Evolutionary conservation across 2,113 vertebrate species (phyloP), one percentile per base, ranked within the genome.

Genomic region (Cyprinus carpio): DNA sequence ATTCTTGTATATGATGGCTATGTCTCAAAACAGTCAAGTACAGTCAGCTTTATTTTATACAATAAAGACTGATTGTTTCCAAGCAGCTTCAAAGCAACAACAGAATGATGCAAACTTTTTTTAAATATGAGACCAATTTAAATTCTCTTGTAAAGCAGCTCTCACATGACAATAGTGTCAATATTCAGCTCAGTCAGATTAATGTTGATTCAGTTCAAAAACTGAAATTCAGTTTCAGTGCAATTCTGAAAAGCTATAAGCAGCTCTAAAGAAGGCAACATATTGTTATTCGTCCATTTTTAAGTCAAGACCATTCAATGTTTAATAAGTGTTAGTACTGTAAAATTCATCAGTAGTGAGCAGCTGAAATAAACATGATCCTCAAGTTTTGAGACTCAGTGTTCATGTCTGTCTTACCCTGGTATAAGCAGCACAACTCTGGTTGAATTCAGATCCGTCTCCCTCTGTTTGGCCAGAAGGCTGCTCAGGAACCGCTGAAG

Each of bases 371-470:
- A 71, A 23, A 40, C 34, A 37, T 71, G 34, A 71, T 40, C 9
- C 23, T 25, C 51, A 18, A 18, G 56, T 82, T 60, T 9, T 77
- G 31, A 69, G 29, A 58, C 15, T n/a, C 29, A 13, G 15, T 62
- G 64, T 84, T 58, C 18, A 43, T 29, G 31, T 40, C 13, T 20
- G 15, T 75, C 79, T 85, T 91, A 99, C 98, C 97, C 98, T 82
- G 98, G 96, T 49, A 97, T 93, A 64, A 97, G 95, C 83, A 98
- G 94, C 85, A 99, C 87, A 83, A 99, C 92, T 77, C 96, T 93
- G 69, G 85, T 91, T 80, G 82, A 3, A 1, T 60, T 81, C 16
- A 84, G 20, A 75, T 92, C 90, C 0, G 81, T 90, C 78, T 89
- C 94, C 80, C 93, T 94, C 79, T 94, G 96, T 83, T 93, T 94